These are phyloP conservation scores for Lordiphosa collinella DNA, from an alignment of 1,140 invertebrate species.

Conservation along the genomic window DNA sequence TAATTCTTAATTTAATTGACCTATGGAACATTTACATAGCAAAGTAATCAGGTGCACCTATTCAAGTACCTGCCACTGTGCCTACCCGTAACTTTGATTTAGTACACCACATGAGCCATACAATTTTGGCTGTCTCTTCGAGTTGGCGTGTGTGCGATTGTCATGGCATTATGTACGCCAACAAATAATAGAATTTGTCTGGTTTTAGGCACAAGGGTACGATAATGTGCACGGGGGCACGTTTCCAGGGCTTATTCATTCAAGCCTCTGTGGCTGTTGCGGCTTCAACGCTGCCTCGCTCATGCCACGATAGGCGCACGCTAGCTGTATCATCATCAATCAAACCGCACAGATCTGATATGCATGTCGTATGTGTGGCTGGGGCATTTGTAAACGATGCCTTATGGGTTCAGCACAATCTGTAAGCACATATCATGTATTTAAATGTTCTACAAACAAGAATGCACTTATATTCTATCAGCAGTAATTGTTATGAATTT, in stretches of 20 bases:
- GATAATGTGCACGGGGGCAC: slow-evolving; percentile 50
- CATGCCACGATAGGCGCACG: slow-evolving; percentile 19
- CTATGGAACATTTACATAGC: too few species aligned
- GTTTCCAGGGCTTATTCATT: slow-evolving; percentile 33
- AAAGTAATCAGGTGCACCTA: neutral
- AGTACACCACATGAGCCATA: slow-evolving; percentile 26
- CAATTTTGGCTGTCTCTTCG: slow-evolving; percentile 25
- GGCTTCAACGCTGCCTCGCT: neutral
- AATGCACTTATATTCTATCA: neutral
- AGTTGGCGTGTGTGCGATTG: slow-evolving; percentile 12
- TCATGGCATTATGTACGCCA: slow-evolving; percentile 26
- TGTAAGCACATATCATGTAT: slow-evolving; percentile 35
- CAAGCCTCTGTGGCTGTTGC: slow-evolving; percentile 13
- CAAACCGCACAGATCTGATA: slow-evolving; percentile 62
- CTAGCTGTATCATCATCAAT: slow-evolving; percentile 62
- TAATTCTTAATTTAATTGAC: neutral
- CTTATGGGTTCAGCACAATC: slow-evolving; percentile 34
- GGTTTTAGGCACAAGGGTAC: slow-evolving; percentile 44
- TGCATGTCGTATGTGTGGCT: slow-evolving; percentile 42
- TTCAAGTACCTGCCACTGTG: slow-evolving; percentile 1
- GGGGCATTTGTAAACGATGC: slow-evolving; percentile 42
- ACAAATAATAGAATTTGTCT: slow-evolving; percentile 65
- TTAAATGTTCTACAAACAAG: slow-evolving; percentile 1
- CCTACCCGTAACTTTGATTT: slow-evolving; percentile 19
- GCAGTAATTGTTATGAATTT: too few species aligned